Evolutionary conservation across 2,888 invertebrate species (phyloP).

Genomic region (Tetragonula carbonaria): DNA sequence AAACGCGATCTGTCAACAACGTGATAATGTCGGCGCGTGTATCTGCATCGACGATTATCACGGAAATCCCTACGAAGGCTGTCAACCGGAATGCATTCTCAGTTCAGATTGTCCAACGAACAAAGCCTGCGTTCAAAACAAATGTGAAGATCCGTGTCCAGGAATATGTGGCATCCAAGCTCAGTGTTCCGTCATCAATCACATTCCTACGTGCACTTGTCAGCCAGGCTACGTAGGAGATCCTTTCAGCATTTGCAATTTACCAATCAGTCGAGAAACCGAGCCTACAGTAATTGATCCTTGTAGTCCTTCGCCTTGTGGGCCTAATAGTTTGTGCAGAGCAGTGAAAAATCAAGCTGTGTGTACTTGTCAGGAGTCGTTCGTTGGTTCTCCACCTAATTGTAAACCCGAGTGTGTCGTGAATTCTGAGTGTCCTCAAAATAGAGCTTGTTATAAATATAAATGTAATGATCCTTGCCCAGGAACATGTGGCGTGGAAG

Average conservation of each 20-base stretch:
- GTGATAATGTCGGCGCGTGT: slow-evolving; percentile 92
- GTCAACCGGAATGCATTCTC: slow-evolving; percentile 94
- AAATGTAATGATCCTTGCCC: slow-evolving; percentile 93
- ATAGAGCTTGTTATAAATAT: slow-evolving; percentile 92
- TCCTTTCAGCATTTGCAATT: slow-evolving; percentile 87
- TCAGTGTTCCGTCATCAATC: slow-evolving; percentile 93
- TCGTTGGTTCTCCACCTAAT: slow-evolving; percentile 91
- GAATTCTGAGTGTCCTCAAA: slow-evolving; percentile 92
- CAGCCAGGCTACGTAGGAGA: slow-evolving; percentile 90
- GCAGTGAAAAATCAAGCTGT: slow-evolving; percentile 89
- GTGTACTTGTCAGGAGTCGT: slow-evolving; percentile 90
- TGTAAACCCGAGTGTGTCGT: slow-evolving; percentile 94
- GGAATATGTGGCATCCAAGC: slow-evolving; percentile 93
- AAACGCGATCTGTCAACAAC: slow-evolving; percentile 91
- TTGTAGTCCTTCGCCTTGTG: slow-evolving; percentile 92
- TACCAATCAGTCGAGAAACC: slow-evolving; percentile 65
- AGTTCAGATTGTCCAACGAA: slow-evolving; percentile 94
- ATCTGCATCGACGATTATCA: slow-evolving; percentile 92
- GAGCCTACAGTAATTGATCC: slow-evolving; percentile 84
- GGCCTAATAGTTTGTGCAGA: slow-evolving; percentile 92
- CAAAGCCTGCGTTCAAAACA: slow-evolving; percentile 92
- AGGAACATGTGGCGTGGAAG: slow-evolving; percentile 91
- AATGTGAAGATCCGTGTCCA: slow-evolving; percentile 94
- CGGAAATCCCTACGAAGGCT: slow-evolving; percentile 94
- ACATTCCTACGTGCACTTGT: slow-evolving; percentile 94